Percentiles rank a stretch among this genome's conserved stretches.
Conservation (phyloP, 2,888 invertebrate species). For the Eupithecia vulgata region DNA sequence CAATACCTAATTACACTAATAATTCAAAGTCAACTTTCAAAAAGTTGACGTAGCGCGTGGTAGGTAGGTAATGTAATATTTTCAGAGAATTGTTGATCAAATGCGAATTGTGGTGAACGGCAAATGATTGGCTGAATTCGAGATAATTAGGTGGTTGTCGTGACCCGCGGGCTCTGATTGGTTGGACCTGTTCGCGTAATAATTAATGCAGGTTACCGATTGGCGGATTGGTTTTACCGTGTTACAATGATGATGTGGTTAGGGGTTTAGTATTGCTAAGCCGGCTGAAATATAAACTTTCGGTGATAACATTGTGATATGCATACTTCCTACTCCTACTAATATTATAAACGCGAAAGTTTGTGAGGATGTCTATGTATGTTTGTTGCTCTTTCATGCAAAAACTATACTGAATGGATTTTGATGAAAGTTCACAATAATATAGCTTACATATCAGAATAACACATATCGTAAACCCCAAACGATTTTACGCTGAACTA, state of each 20-base stretch:
- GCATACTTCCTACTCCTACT: too few relatives aligned
- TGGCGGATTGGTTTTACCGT: neutral
- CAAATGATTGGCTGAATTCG: slow-evolving; percentile 30
- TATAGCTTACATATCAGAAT: too few relatives aligned
- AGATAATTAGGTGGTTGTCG: slow-evolving; percentile 21
- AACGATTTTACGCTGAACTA: too few relatives aligned
- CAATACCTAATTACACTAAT: neutral
- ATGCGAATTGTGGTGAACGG: slow-evolving; percentile 19
- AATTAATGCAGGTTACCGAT: neutral
- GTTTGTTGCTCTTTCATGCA: too few relatives aligned
- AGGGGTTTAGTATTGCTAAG: neutral
- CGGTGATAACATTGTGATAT: neutral
- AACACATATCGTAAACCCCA: too few relatives aligned
- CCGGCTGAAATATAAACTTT: too few relatives aligned
- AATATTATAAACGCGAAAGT: too few relatives aligned
- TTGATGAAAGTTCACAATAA: too few relatives aligned
- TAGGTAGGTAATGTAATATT: neutral
- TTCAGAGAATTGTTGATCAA: slow-evolving; percentile 22
- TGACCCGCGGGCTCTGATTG: slow-evolving; percentile 22
- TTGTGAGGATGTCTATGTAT: too few relatives aligned
- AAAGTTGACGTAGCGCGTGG: neutral
- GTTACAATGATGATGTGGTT: neutral
- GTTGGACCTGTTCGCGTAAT: neutral
- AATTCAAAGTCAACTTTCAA: neutral
- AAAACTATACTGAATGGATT: too few relatives aligned